Evolutionary conservation across 2,797 vertebrate genomes (phyloP), one percentile per base, ranked within the genome.

Genomic region (Anabas testudineus): DNA sequence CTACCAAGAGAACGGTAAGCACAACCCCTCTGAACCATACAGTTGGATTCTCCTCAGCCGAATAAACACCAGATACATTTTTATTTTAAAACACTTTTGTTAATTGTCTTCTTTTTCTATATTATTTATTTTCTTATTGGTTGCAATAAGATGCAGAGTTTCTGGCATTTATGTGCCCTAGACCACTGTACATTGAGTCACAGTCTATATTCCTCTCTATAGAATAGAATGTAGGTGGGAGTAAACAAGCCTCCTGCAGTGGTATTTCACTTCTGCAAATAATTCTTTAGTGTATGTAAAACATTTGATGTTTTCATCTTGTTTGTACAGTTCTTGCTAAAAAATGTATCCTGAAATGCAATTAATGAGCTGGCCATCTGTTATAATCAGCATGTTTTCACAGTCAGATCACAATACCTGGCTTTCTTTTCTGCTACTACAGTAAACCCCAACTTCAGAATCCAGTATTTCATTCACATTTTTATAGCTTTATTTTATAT

Each of bases 1-100:
- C 90, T 97, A 67, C 97, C 96, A 0, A 91, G 94, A 81, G 94
- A 96, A 88, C 95, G 96, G 97, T 99, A 92, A 96, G 94, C 34
- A 5, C 10, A 4, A 3, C 10, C 0, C 2, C n/a, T n/a, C 2
- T 4, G 6, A 18, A 52, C 41, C 10, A 37, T 16, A 24, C 28
- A 39, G 53, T 21, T 30, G 16, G 1, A 36, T 26, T 6, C 1
- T 24, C 28, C 46, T 1, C 47, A 16, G 28, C 19, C 57, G 34
- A 64, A 55, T 41, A 10, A 42, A 54, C 3, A 12, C 22, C 60
- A 19, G 46, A 22, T 10, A 56, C 7, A 39, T 39, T 16, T 41
- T 54, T 39, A 14, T 4, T 10, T 32, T 48, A 12, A 57, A 45
- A 24, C 0, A 16, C 54, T 41, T 36, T 34, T 34, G 32, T 8